Evolutionary conservation across 1,140 invertebrate species (phyloP).

Genomic region (Drepana arcuata): DNA sequence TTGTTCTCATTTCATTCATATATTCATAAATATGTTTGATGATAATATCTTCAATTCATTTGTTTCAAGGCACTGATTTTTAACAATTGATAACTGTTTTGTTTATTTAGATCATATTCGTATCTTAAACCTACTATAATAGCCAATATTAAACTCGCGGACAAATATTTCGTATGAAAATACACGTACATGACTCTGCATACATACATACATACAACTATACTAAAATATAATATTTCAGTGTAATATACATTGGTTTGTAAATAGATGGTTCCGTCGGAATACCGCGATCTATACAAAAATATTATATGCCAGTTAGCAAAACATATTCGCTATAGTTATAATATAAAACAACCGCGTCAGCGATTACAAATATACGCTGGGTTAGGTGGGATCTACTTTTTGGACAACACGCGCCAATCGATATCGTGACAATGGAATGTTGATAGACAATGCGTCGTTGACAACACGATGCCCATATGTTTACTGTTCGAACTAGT

Average conservation of each 20-base stretch:
- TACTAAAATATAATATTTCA: conserved; percentile 61
- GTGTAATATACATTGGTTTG: conserved; percentile 62
- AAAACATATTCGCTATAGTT: conserved; percentile 38
- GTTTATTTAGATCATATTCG: conserved; percentile 47
- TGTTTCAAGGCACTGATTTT: conserved; percentile 62
- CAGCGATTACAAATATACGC: conserved; percentile 21
- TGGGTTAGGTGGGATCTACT: conserved; percentile 56
- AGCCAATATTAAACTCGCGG: conserved; percentile 66
- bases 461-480: conserved; percentile 17
- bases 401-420: conserved; percentile 56
- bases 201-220: conserved; percentile 59
- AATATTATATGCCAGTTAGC: conserved; percentile 46
- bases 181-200: conserved; percentile 64
- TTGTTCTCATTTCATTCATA: conserved; percentile 38
- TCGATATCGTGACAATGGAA: conserved; percentile 54
- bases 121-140: conserved; percentile 57
- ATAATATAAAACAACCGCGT: conserved; percentile 25
- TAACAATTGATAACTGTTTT: conserved; percentile 57
- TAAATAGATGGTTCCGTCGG: conserved; percentile 56
- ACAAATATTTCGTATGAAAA: conserved; percentile 68
- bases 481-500: conserved; percentile 24
- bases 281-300: conserved; percentile 57
- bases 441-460: conserved; percentile 30
- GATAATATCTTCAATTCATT: conserved; percentile 49
- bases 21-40: conserved; percentile 23